phyloP scores from a whole-genome alignment of 2,113 vertebrate species.

The Percopsis transmontana region DNA sequence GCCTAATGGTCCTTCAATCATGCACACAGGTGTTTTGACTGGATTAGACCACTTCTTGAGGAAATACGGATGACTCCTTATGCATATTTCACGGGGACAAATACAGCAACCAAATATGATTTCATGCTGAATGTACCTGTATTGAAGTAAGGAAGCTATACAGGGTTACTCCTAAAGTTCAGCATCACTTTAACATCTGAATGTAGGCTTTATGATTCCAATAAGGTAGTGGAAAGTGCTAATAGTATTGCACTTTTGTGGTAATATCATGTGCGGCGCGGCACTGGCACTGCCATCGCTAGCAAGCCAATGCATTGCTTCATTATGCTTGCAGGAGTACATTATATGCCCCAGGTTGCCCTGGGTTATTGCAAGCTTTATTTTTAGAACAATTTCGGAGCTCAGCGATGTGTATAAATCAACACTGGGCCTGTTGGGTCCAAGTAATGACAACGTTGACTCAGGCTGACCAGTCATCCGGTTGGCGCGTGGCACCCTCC shows the following conservation, averaged over 20 bases:
- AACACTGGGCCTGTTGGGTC: slow-evolving; percentile 68
- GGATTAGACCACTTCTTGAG: too few relatives aligned
- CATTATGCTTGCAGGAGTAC: slow-evolving; percentile 54
- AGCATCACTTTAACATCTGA: too few relatives aligned
- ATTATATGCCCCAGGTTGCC: slow-evolving; percentile 58
- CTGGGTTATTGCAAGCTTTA: slow-evolving; percentile 63
- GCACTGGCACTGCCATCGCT: slow-evolving; percentile 21
- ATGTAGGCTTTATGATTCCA: background rate
- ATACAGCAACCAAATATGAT: too few relatives aligned
- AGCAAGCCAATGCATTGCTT: slow-evolving; percentile 40
- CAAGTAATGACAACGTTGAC: slow-evolving; percentile 69
- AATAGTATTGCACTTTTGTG: too few relatives aligned
- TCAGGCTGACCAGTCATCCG: slow-evolving; percentile 65
- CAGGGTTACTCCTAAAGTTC: too few relatives aligned
- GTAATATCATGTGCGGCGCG: slow-evolving; percentile 5
- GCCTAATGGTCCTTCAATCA: too few relatives aligned
- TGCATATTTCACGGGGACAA: too few relatives aligned
- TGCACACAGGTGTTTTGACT: too few relatives aligned
- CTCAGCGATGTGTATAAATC: slow-evolving; percentile 73
- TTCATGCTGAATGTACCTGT: too few relatives aligned
- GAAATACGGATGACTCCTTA: too few relatives aligned
- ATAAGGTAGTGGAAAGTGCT: background rate
- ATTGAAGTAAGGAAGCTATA: too few relatives aligned
- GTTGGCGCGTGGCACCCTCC: slow-evolving; percentile 53
- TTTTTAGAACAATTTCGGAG: slow-evolving; percentile 75